phyloP scores from a whole-genome alignment of 2,113 vertebrate genomes.

The Acanthisitta chloris region DNA sequence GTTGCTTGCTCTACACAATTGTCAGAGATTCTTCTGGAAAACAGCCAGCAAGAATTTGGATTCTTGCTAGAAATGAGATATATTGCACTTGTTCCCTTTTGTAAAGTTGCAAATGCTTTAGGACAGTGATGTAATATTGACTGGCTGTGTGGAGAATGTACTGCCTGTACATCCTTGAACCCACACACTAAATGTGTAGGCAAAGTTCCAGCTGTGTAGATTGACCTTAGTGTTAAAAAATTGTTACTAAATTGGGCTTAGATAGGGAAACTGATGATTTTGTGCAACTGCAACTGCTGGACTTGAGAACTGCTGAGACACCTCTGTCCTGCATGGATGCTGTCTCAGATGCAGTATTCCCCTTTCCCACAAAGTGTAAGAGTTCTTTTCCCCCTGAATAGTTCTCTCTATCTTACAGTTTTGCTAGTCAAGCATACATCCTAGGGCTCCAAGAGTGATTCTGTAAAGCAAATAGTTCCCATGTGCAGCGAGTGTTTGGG shows the following conservation, averaged over 20 bases:
- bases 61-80: neutral
- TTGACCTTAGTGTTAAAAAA: neutral
- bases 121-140: neutral
- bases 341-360: neutral
- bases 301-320: neutral
- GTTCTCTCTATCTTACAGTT: neutral
- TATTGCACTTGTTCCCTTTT: neutral
- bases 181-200: neutral
- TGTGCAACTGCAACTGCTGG: neutral
- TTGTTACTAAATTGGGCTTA: neutral
- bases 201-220: neutral
- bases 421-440: neutral
- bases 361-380: neutral
- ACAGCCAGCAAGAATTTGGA: neutral
- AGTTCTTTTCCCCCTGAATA: neutral
- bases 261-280: neutral
- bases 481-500: neutral
- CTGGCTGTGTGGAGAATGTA: neutral
- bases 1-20: neutral
- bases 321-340: neutral
- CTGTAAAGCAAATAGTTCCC: neutral
- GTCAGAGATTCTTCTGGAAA: neutral
- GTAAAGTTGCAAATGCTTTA: neutral
- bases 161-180: rapidly evolving
- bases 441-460: neutral